These are phyloP conservation scores for Spea bombifrons DNA, from an alignment of 2,113 vertebrate genomes.

Conservation along the genomic window DNA sequence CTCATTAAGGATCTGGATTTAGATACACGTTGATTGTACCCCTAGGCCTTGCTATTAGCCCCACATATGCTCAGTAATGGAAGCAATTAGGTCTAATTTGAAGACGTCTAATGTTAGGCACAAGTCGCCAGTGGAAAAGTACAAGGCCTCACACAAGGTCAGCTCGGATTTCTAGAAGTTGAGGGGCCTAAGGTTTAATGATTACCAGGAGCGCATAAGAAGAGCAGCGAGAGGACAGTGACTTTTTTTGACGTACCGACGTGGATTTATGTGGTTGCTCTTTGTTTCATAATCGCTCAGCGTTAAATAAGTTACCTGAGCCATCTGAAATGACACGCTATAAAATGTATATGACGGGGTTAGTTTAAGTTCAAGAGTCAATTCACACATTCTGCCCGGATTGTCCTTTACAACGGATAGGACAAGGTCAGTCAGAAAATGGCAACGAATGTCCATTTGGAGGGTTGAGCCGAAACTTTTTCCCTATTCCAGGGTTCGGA, in stretches of 20 bases:
- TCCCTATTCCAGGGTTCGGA: too few species aligned
- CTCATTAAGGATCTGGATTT: conserved; percentile 11
- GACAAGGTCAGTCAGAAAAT: too few species aligned
- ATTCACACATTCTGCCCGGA: too few species aligned
- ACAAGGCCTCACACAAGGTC: conserved; percentile 34
- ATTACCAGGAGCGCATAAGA: conserved; percentile 6
- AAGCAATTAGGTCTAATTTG: conserved; percentile 32
- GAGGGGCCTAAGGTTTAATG: conserved; percentile 11
- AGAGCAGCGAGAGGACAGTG: not conserved
- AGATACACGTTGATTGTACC: conserved; percentile 5
- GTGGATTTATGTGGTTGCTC: not conserved
- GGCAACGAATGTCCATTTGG: too few species aligned
- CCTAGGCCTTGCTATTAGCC: conserved; percentile 11
- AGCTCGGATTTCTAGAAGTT: not conserved
- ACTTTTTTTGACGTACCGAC: too few species aligned
- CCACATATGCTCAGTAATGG: conserved; percentile 32
- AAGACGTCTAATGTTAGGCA: conserved; percentile 22
- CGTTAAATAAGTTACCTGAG: not conserved
- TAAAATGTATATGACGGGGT: too few species aligned
- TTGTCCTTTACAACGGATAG: too few species aligned
- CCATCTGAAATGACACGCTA: not conserved
- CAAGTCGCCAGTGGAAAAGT: conserved; percentile 32
- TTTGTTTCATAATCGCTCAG: not conserved
- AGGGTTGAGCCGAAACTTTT: too few species aligned
- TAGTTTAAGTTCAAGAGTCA: too few species aligned